These are phyloP conservation scores for Protobothrops mucrosquamatus DNA, from an alignment of 2,113 vertebrate species.

Conservation along the genomic window DNA sequence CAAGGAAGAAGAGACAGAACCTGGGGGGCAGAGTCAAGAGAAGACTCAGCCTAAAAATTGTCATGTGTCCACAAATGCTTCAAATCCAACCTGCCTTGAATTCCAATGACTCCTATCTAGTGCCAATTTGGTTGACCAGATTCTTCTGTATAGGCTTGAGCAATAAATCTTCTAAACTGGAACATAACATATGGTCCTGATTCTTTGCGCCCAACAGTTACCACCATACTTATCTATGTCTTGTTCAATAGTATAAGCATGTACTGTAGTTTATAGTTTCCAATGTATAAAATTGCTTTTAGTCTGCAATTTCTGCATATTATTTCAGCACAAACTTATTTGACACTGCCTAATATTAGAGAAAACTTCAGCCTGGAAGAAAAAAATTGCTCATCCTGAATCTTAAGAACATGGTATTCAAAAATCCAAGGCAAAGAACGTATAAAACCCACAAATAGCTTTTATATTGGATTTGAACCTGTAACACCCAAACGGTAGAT, in stretches of 20 bases:
- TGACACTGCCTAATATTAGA: not conserved
- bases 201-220: not conserved
- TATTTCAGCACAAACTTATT: not conserved
- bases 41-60: not conserved
- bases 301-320: not conserved
- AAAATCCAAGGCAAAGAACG: conserved; percentile 13
- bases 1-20: not conserved
- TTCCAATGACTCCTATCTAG: not conserved
- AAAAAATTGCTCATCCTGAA: not conserved
- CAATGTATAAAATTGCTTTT: not conserved
- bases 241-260: not conserved
- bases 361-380: conserved; percentile 1
- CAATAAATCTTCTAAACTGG: not conserved
- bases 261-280: not conserved
- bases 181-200: not conserved
- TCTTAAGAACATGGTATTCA: not conserved
- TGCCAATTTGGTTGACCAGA: not conserved
- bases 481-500: not conserved
- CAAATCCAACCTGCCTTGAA: not conserved
- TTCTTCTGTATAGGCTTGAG: not conserved
- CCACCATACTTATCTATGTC: not conserved
- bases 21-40: not conserved
- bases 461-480: conserved; percentile 40
- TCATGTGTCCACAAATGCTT: not conserved
- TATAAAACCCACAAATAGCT: conserved; percentile 30